These are phyloP conservation scores for Scaptomyza flava DNA, from an alignment of 2,888 invertebrate genomes.

Conservation along the genomic window DNA sequence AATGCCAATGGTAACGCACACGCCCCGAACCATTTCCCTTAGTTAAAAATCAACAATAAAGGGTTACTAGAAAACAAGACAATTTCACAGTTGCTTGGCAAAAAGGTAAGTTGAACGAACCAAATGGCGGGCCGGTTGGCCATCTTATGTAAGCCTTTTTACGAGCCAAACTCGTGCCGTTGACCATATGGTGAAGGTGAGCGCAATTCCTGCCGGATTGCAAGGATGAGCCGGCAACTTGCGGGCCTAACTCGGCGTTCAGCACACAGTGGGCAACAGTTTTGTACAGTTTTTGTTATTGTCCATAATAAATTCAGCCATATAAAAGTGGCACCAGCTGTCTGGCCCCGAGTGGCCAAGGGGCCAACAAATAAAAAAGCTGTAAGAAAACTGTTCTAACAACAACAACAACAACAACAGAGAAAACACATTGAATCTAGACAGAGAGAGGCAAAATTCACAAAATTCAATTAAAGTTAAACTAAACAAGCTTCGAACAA, in stretches of 20 bases:
- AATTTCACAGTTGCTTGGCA: constrained; percentile 77
- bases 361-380: constrained; percentile 63
- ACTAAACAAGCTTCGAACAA: constrained; percentile 80
- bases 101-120: constrained; percentile 62
- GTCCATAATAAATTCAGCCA: constrained; percentile 77
- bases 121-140: background rate
- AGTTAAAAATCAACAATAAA: constrained; percentile 66
- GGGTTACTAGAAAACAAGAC: constrained; percentile 72
- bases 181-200: constrained; percentile 77
- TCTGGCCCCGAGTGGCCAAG: constrained; percentile 53
- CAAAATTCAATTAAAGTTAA: constrained; percentile 80
- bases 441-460: constrained; percentile 64
- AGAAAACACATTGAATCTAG: constrained; percentile 35
- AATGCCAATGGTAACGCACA: constrained; percentile 11
- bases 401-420: constrained; percentile 42
- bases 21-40: constrained; percentile 30
- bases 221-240: constrained; percentile 49
- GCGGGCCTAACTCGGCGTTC: constrained; percentile 29
- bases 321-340: constrained; percentile 79
- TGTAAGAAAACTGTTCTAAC: constrained; percentile 54
- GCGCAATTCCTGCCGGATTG: constrained; percentile 60
- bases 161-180: constrained; percentile 73
- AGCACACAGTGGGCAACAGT: constrained; percentile 40
- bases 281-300: constrained; percentile 65
- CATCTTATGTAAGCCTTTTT: constrained; percentile 71